phyloP scores from a whole-genome alignment of 2,888 invertebrate genomes.

The Sinohyriopsis cumingii region DNA sequence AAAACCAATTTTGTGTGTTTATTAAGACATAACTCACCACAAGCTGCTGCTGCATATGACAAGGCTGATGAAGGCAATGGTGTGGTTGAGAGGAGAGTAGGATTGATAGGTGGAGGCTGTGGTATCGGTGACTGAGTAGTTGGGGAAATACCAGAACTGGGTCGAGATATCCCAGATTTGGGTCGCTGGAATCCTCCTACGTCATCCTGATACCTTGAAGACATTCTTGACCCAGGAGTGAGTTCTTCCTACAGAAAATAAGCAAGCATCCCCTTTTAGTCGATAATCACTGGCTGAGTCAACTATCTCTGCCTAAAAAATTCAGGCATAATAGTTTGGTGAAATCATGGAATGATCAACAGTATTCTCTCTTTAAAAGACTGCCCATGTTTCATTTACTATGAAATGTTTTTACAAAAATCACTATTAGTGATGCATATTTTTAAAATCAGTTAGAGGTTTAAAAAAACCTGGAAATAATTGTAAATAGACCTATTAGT shows the following conservation, averaged over 20 bases:
- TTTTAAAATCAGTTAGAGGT: too few relatives aligned
- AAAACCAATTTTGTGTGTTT: background rate
- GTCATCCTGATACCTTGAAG: constrained; percentile 62
- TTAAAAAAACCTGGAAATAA: too few relatives aligned
- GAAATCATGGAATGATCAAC: too few relatives aligned
- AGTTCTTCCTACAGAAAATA: constrained; percentile 44
- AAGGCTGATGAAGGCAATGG: constrained; percentile 61
- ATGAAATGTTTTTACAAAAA: too few relatives aligned
- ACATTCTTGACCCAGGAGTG: constrained; percentile 51
- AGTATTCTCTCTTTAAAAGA: too few relatives aligned
- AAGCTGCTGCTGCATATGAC: constrained; percentile 60
- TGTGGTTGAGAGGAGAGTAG: constrained; percentile 51
- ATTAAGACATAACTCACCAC: constrained; percentile 42
- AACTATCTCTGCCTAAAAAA: background rate
- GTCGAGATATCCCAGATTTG: constrained; percentile 48
- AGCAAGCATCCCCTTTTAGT: background rate
- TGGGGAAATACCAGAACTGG: constrained; percentile 47
- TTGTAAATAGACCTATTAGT: too few relatives aligned
- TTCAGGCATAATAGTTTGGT: background rate
- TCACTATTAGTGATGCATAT: too few relatives aligned
- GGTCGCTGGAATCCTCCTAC: constrained; percentile 39
- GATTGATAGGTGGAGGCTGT: constrained; percentile 56
- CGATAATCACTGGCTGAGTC: background rate
- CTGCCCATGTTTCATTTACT: too few relatives aligned
- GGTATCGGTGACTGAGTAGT: constrained; percentile 50